phyloP scores from a whole-genome alignment of 2,888 invertebrate genomes.

The Spisula solida region DNA sequence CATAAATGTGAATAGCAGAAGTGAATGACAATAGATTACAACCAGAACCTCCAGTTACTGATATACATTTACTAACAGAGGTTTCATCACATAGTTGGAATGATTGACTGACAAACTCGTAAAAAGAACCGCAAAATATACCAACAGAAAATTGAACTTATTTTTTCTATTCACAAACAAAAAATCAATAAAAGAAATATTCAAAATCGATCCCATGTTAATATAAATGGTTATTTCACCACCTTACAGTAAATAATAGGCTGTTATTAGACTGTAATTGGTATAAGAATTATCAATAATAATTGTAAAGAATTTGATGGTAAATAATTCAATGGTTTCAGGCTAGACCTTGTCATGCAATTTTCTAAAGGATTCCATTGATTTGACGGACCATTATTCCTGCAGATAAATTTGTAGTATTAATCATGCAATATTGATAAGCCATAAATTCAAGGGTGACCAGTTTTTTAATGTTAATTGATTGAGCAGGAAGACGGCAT shows the following conservation, averaged over 20 bases:
- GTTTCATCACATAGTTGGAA: no score
- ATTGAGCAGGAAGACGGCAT: no score
- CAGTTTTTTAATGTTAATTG: no score
- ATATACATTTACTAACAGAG: no score
- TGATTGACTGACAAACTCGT: no score
- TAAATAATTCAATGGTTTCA: background rate
- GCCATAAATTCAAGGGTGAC: no score
- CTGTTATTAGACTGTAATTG: background rate
- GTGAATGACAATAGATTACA: no score
- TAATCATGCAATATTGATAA: no score
- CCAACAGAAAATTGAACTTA: background rate
- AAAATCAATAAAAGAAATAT: constrained; percentile 9
- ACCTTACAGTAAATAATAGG: background rate
- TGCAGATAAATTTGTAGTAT: background rate
- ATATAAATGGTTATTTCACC: background rate
- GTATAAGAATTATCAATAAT: background rate
- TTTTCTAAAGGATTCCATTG: background rate
- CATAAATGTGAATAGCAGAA: no score
- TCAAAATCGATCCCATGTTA: background rate
- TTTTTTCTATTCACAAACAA: background rate
- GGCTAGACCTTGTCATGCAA: background rate
- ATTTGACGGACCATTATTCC: background rate
- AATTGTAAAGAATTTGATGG: background rate
- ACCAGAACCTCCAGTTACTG: no score
- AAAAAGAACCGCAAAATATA: background rate